Base-by-base conservation (phyloP, 2,888 invertebrate species). In the Caenorhabditis macrosperma region DNA sequence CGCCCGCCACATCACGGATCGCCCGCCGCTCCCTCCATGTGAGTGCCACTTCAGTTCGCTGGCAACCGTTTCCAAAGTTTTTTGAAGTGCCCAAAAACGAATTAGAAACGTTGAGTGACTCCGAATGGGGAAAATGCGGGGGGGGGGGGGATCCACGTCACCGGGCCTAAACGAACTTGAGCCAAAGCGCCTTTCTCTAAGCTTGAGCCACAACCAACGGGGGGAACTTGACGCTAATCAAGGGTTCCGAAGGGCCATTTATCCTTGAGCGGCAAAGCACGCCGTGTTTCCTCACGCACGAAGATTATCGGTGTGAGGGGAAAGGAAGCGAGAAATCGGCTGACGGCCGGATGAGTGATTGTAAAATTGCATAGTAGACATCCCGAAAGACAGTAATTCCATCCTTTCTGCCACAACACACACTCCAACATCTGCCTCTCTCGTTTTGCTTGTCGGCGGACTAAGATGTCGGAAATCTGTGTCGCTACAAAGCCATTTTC, bases 361-460 rank as follows among this genome's bases (percentile, higher is more conserved):
- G 74, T 59, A 59, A 74, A 74, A 74, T 74, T 74, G 74, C 64
- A 64, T 63, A 64, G 48, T 57, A 46, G 41, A 30, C 33, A 12
- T 10, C 41, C 7, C 10, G 52, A 41, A 63, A 50, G 74, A 74
- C 74, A 64, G 74, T 74, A 74, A 74, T 74, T 74, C 57, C 64
- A 64, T 74, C 74, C 57, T 59, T 57, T 57, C 64, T 64, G 64
- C 50, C 61, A 74, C 64, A 74, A 74, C 66, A 59, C 72, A 71
- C 61, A 57, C 57, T 63, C 50, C n/a, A 76, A 76, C 76, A 77
- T 77, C 76, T 77, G 76, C 59, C 76, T n/a, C n/a, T 41, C 55
- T 55, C 46, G 24, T 30, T 64, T 54, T 48, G 38, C 41, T 54
- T 66, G 26, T 52, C 41, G 52, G 38, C 30, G 54, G n/a, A 28